Percentiles rank a stretch among this genome's conserved stretches.
Conservation (phyloP, 2,888 invertebrate species). For the Epirrhoe alternata region DNA sequence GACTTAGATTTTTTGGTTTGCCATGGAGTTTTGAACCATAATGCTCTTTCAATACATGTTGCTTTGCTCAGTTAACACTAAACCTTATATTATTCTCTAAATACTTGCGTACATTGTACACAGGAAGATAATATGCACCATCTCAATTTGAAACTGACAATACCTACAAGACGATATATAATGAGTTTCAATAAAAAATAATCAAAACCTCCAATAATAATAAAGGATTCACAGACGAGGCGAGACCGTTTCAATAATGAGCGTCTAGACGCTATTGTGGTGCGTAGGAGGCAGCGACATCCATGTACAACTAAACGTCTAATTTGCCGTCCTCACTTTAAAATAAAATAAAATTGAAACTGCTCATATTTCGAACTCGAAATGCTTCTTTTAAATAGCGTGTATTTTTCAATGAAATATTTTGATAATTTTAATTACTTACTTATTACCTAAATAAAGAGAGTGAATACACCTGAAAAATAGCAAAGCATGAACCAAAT, state of each 20-base stretch:
- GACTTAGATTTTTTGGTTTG: slow-evolving; percentile 24
- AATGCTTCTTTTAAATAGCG: no score
- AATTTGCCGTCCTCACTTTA: neutral
- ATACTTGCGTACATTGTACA: no score
- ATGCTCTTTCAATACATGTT: neutral
- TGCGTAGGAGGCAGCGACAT: neutral
- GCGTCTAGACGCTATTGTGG: neutral
- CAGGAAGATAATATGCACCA: no score
- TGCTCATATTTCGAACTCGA: no score
- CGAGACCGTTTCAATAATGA: neutral
- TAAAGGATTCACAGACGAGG: neutral
- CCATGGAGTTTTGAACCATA: slow-evolving; percentile 3
- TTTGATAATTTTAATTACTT: no score
- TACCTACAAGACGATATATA: no score
- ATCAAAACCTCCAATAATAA: neutral
- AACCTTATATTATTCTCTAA: no score
- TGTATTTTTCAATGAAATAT: no score
- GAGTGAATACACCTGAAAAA: no score
- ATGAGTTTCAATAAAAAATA: neutral
- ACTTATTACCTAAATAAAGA: no score
- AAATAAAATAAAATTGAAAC: neutral
- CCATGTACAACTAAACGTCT: neutral
- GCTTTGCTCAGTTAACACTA: neutral
- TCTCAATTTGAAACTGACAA: no score
- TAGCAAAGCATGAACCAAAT: no score